These are phyloP conservation scores for Rhodeus uyekii DNA, from an alignment of 2,797 vertebrate genomes.

Conservation along the genomic window DNA sequence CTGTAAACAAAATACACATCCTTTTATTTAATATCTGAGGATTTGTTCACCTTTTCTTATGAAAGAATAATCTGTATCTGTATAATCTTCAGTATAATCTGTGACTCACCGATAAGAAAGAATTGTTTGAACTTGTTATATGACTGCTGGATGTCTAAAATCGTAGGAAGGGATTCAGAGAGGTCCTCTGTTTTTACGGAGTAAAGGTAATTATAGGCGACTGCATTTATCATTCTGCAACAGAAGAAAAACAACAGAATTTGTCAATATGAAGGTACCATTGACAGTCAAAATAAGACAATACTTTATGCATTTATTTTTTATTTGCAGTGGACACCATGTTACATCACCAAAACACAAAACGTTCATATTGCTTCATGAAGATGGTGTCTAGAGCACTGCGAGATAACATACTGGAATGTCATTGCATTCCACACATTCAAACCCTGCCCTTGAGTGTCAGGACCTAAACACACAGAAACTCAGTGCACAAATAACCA, in stretches of 20 bases:
- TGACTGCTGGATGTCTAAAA: constrained; percentile 84
- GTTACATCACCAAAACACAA: not conserved
- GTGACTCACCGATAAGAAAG: constrained; percentile 83
- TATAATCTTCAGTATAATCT: not conserved
- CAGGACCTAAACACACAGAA: not conserved
- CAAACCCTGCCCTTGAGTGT: constrained; percentile 11
- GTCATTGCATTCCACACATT: too few relatives aligned
- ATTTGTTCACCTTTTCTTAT: not conserved
- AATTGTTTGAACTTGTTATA: constrained; percentile 86
- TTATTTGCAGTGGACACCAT: not conserved
- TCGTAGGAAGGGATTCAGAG: constrained; percentile 78
- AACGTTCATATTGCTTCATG: not conserved
- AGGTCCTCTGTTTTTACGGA: constrained; percentile 83
- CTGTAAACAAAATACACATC: not conserved
- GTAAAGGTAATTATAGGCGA: constrained; percentile 66
- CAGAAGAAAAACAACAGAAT: not conserved
- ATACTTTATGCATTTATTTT: not conserved
- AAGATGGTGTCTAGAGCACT: not conserved
- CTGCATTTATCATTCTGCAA: constrained; percentile 66
- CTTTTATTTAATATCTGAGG: not conserved
- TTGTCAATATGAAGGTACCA: not conserved
- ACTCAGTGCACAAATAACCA: not conserved
- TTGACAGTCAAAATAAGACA: not conserved
- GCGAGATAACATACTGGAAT: not conserved
- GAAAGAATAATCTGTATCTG: too few relatives aligned